A percentile compares a stretch with the other conserved stretches of the same genome.
Evolutionary conservation across 2,113 vertebrate genomes (phyloP).

Genomic region (Raphicerus campestris): DNA sequence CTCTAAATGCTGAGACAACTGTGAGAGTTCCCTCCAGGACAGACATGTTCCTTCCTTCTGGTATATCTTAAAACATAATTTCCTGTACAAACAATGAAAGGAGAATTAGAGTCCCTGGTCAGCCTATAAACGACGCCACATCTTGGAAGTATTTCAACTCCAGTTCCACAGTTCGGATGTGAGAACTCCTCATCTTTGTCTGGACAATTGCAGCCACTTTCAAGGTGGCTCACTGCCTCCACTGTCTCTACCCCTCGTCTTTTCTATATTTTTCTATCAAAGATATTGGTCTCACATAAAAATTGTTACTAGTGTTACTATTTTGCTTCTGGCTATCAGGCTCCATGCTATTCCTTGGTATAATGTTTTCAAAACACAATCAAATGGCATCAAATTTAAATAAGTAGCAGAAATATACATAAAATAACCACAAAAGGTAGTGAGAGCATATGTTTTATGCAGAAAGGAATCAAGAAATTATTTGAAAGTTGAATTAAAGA

Average conservation of each 20-base stretch:
- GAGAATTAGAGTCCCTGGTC: background rate
- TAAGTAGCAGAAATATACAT: background rate
- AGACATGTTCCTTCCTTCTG: background rate
- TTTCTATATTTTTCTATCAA: background rate
- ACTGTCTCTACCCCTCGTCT: background rate
- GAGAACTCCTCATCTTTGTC: background rate
- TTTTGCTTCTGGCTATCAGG: background rate
- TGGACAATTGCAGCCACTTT: background rate
- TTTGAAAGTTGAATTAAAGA: background rate
- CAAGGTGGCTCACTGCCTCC: background rate
- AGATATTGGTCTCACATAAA: background rate
- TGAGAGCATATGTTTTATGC: background rate
- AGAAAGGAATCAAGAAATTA: slow-evolving; percentile 33
- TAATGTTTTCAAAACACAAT: background rate
- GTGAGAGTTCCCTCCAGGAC: background rate
- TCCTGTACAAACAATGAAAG: background rate
- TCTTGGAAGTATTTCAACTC: background rate
- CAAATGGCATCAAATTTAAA: background rate
- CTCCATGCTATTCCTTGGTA: background rate
- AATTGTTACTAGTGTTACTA: background rate
- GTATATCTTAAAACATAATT: background rate
- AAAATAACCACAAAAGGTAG: background rate
- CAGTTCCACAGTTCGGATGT: background rate
- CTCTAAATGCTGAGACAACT: background rate
- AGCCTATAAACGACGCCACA: background rate